These are phyloP conservation scores for Drosophila prolongata DNA, from an alignment of 2,888 invertebrate species.

Conservation along the genomic window DNA sequence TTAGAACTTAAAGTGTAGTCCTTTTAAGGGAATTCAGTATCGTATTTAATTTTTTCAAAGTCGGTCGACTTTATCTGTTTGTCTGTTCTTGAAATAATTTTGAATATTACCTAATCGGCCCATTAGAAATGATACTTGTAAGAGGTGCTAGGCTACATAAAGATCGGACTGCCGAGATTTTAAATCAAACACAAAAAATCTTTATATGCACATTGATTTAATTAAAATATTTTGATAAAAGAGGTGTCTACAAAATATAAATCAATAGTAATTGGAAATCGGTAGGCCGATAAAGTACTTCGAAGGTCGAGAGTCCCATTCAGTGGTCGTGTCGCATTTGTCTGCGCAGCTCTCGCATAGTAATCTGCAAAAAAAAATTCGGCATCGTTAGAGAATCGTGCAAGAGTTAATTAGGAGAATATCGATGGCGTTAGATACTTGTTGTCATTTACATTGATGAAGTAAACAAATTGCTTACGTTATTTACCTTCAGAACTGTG, in stretches of 20 bases:
- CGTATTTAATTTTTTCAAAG: too few species aligned
- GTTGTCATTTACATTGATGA: conserved; percentile 47
- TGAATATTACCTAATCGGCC: too few species aligned
- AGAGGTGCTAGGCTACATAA: too few species aligned
- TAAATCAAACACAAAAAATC: not conserved
- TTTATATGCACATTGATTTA: not conserved
- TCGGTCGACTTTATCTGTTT: too few species aligned
- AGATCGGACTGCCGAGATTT: too few species aligned
- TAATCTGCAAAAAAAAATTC: conserved; percentile 59
- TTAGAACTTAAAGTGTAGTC: too few species aligned
- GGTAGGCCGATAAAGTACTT: not conserved
- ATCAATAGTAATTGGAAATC: not conserved
- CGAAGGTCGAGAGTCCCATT: not conserved
- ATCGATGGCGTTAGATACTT: conserved; percentile 49
- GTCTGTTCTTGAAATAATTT: too few species aligned
- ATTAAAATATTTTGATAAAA: not conserved
- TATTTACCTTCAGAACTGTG: conserved; percentile 64
- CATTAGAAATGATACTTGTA: too few species aligned
- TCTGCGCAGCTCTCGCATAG: conserved; percentile 68
- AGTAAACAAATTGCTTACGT: conserved; percentile 48
- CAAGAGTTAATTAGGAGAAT: not conserved
- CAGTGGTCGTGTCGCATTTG: conserved; percentile 53
- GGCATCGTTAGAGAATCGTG: conserved; percentile 7
- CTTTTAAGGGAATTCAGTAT: too few species aligned
- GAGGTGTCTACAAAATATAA: not conserved